phyloP scores from a whole-genome alignment of 2,888 invertebrate genomes.

The Sminthurides aquaticus region DNA sequence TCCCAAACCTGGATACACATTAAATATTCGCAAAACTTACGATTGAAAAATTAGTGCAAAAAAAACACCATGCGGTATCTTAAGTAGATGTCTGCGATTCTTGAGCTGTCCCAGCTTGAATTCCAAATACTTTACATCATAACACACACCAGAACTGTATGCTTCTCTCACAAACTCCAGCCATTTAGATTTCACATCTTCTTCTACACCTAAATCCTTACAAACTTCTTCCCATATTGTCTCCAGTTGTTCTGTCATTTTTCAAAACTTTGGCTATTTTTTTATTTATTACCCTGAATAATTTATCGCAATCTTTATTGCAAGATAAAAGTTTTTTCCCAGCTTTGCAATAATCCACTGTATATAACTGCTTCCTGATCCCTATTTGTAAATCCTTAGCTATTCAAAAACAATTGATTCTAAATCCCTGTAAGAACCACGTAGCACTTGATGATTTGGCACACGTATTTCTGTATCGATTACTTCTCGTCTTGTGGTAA shows the following conservation, averaged over 20 bases:
- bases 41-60: slow-evolving; percentile 55
- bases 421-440: no score
- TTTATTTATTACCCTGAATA: no score
- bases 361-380: no score
- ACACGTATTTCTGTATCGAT: background rate
- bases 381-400: no score
- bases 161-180: slow-evolving; percentile 8
- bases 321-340: no score
- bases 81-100: slow-evolving; percentile 48
- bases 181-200: slow-evolving; percentile 4
- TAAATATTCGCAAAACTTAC: slow-evolving; percentile 47
- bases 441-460: no score
- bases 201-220: background rate
- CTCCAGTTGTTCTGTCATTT: background rate
- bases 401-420: no score
- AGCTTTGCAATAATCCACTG: background rate
- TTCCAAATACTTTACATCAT: slow-evolving; percentile 50
- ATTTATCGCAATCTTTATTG: no score
- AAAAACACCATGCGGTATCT: slow-evolving; percentile 50
- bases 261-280: background rate
- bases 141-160: slow-evolving; percentile 36
- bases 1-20: no score
- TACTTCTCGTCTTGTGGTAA: background rate
- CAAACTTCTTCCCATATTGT: background rate
- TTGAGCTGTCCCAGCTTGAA: slow-evolving; percentile 50